phyloP scores from a whole-genome alignment of 2,113 vertebrate genomes.

The Nerophis ophidion region DNA sequence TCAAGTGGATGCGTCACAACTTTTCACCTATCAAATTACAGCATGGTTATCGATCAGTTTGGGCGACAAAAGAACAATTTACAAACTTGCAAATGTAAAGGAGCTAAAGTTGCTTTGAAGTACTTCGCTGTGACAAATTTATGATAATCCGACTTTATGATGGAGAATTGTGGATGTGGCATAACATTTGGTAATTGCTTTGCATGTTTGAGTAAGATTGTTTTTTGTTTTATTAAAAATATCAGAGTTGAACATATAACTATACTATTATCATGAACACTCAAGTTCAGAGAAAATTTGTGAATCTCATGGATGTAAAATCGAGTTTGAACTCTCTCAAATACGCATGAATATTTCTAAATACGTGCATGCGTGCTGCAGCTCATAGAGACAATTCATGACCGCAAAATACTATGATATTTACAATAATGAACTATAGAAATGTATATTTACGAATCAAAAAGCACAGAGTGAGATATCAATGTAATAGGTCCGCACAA shows the following conservation, averaged over 20 bases:
- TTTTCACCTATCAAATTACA: constrained; percentile 2
- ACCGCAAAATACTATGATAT: too few relatives aligned
- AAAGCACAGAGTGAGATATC: background rate
- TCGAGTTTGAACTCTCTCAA: background rate
- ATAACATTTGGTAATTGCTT: background rate
- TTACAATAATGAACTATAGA: background rate
- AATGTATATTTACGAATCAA: background rate
- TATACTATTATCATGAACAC: background rate
- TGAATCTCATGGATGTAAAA: background rate
- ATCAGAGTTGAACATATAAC: background rate
- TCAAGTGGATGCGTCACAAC: background rate
- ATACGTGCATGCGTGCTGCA: background rate
- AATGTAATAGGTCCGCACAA: too few relatives aligned
- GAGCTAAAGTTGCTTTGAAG: background rate
- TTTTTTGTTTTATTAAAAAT: too few relatives aligned
- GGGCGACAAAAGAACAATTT: background rate
- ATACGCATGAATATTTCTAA: background rate
- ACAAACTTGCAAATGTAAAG: background rate
- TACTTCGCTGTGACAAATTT: background rate
- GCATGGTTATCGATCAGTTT: background rate
- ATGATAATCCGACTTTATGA: background rate
- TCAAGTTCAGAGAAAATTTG: constrained; percentile 7
- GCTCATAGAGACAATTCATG: too few relatives aligned
- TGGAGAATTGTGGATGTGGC: background rate
- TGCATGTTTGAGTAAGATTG: too few relatives aligned